Evolutionary conservation across 2,888 invertebrate genomes (phyloP), one percentile per base, ranked within the genome.

Genomic region (Oxytorus armatus): DNA sequence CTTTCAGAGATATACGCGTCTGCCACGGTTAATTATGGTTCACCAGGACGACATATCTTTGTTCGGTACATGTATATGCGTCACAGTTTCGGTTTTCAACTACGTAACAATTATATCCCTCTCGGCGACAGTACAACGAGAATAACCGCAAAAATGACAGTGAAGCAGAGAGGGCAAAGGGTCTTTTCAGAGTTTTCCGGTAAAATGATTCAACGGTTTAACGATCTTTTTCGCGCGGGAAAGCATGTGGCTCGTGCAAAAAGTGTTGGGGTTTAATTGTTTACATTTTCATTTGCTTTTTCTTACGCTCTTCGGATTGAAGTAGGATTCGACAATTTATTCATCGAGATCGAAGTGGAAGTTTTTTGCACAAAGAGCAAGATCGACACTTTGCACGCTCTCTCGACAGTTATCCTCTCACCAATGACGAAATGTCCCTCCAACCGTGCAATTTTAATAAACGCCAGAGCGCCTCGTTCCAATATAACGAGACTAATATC

Each of bases 401-500:
- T 44, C 21, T 21, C 21, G 16, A 18, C 42, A 21, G 10, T 14
- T 36, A 14, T 23, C 47, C 3, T 49, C 29, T n/a, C 51, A n/a
- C 23, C 44, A 44, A 59, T 66, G 61, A 29, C 59, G 23, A 63
- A 69, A 78, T 79, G 69, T 79, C 81, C 82, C 74, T 66, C 75
- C n/a, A 82, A 81, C 44, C 83, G 83, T 85, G 77, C 81, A 78
- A 84, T 87, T 87, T 87, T 87, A 87, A 88, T 88, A 84, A 85
- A 83, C 83, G 82, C 72, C 81, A 80, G 76, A 79, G 16, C 53
- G 16, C 53, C 25, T 66, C 77, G 74, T 74, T 53, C 51, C 16
- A 36, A 44, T 47, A 83, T 87, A 88, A 88, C 85, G 84, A 88
- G 84, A 68, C 84, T 85, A 87, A 87, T 87, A 87, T 87, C 85